phyloP scores from a whole-genome alignment of 2,113 vertebrate genomes.

The Apaloderma vittatum region DNA sequence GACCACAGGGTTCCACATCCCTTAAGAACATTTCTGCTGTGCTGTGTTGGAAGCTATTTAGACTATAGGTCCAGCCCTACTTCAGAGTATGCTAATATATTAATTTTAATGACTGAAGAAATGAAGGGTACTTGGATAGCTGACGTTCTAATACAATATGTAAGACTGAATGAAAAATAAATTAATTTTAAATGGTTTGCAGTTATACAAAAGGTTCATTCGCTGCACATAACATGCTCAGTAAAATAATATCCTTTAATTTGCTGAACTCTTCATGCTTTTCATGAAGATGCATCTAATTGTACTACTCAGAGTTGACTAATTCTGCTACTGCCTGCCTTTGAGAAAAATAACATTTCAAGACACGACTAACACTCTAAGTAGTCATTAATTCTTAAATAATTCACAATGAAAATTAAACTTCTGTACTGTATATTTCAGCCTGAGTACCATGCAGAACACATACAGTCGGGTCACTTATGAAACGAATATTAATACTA shows the following conservation, averaged over 20 bases:
- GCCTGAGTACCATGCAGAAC: slow-evolving; percentile 13
- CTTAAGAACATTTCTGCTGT: neutral
- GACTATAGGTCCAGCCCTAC: neutral
- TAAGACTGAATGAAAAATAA: slow-evolving; percentile 58
- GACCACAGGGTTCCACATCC: neutral
- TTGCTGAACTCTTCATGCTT: slow-evolving; percentile 55
- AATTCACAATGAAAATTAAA: slow-evolving; percentile 76
- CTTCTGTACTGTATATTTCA: slow-evolving; percentile 59
- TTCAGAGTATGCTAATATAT: neutral
- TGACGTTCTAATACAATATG: slow-evolving; percentile 22
- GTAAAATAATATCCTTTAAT: slow-evolving; percentile 64
- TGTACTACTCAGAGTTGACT: slow-evolving; percentile 62
- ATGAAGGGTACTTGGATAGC: neutral
- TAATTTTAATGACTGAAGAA: slow-evolving; percentile 8
- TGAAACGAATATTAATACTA: slow-evolving; percentile 38
- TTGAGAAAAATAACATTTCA: slow-evolving; percentile 71
- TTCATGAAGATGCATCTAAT: slow-evolving; percentile 54
- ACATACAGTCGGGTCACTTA: slow-evolving; percentile 10
- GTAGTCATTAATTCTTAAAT: slow-evolving; percentile 78
- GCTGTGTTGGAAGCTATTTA: neutral
- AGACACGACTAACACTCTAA: slow-evolving; percentile 74
- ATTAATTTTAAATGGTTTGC: slow-evolving; percentile 64
- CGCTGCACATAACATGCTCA: slow-evolving; percentile 37
- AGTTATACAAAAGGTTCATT: slow-evolving; percentile 48
- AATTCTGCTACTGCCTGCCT: slow-evolving; percentile 64